Evolutionary conservation across 2,888 invertebrate genomes (phyloP), one percentile per base, ranked within the genome.

Genomic region (Tachina lurida): DNA sequence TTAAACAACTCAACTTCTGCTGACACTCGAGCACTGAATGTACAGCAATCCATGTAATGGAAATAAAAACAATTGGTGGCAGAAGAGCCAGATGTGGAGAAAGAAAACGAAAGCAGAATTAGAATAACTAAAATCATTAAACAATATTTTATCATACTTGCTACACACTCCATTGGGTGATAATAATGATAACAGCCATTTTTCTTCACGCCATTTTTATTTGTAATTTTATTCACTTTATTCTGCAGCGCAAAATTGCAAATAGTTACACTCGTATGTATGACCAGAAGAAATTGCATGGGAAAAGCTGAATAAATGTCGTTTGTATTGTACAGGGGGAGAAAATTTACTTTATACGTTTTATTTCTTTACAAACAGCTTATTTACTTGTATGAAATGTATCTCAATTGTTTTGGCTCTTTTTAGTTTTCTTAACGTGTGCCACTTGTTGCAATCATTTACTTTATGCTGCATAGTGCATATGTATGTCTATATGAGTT

Each of bases 121-220:
- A 63, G 54, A 81, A 81, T 68, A n/a, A n/a, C n/a, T n/a, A 15
- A 81, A 81, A 84, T 83, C 58, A 79, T 78, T 75, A 83, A 79
- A 75, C 62, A 83, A 83, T 71, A 75, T 75, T n/a, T 83, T 79
- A 79, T 75, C 71, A 58, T n/a, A 63, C 49, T 31, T 73, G 67
- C 65, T 82, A 85, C 84, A 83, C 75, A 80, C 79, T 75, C 60
- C 54, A 65, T 63, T 60, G 47, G 52, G 56, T 68, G 83, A 84
- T 86, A 80, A 71, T n/a, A 56, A 68, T 80, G 86, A 86, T 86
- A 84, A 86, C 67, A 76, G 71, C 84, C 86, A 86, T 86, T 84
- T 84, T 84, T 76, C 67, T 86, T 86, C 75, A 83, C 83, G 86
- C 86, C 83, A 86, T 80, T 83, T 80, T 83, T 65, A 67, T 75